Conservation (phyloP, 2,888 invertebrate species). For the Chrysolina haemoptera region DNA sequence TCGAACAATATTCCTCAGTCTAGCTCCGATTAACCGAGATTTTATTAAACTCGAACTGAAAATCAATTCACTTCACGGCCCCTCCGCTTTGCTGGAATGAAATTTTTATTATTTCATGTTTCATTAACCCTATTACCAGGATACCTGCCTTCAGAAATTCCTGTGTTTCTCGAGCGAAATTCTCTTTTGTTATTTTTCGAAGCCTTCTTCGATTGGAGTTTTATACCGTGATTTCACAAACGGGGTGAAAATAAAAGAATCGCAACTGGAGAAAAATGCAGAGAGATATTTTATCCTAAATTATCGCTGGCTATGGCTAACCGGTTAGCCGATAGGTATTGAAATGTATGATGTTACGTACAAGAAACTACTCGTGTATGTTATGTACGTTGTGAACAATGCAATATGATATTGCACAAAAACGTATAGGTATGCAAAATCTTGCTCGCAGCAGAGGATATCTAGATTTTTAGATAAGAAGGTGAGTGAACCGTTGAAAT, state of each 20-base stretch:
- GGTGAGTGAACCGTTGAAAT: slow-evolving; percentile 36
- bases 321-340: slow-evolving; percentile 43
- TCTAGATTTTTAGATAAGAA: slow-evolving; percentile 44
- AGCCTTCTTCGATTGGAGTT: slow-evolving; percentile 15
- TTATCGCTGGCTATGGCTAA: slow-evolving; percentile 48
- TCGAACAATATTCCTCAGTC: slow-evolving; percentile 17
- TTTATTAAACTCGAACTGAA: slow-evolving; percentile 24
- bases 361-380: slow-evolving; percentile 38
- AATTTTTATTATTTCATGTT: slow-evolving; percentile 55
- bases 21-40: slow-evolving; percentile 16
- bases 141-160: slow-evolving; percentile 44
- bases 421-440: slow-evolving; percentile 44
- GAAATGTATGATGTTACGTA: slow-evolving; percentile 46
- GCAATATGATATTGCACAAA: slow-evolving; percentile 48
- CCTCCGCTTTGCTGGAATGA: slow-evolving; percentile 48
- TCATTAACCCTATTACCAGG: slow-evolving; percentile 51
- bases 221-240: slow-evolving; percentile 24
- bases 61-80: slow-evolving; percentile 51
- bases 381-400: slow-evolving; percentile 41
- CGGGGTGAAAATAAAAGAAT: slow-evolving; percentile 19
- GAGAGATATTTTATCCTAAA: slow-evolving; percentile 46
- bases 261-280: slow-evolving; percentile 25
- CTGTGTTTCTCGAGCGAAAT: slow-evolving; percentile 46
- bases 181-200: slow-evolving; percentile 40
- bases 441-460: slow-evolving; percentile 40